These are phyloP conservation scores for Lepetodrilus schrolli DNA, from an alignment of 2,888 invertebrate species.

Conservation along the genomic window DNA sequence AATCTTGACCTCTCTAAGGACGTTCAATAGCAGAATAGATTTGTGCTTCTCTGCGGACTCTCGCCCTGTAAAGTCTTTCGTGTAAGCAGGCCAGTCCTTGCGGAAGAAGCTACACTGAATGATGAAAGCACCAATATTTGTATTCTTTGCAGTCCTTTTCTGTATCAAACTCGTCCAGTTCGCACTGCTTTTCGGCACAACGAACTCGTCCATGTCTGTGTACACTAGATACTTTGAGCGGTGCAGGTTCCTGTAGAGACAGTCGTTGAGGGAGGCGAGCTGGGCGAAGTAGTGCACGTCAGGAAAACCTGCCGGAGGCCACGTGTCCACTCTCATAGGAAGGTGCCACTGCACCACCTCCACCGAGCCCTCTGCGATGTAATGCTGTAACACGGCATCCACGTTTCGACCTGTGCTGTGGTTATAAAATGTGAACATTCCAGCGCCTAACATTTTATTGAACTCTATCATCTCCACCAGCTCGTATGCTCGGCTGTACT, in stretches of 20 bases:
- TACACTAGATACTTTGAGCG: slow-evolving; percentile 63
- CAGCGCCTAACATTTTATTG: slow-evolving; percentile 68
- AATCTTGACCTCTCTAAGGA: slow-evolving; percentile 47
- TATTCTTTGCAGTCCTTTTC: not conserved
- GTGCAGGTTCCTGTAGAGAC: slow-evolving; percentile 64
- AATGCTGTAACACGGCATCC: slow-evolving; percentile 55
- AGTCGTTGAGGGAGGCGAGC: slow-evolving; percentile 71
- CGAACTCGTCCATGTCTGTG: slow-evolving; percentile 72
- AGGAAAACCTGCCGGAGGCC: slow-evolving; percentile 36
- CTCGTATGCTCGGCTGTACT: slow-evolving; percentile 58
- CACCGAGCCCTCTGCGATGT: slow-evolving; percentile 50
- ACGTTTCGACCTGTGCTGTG: slow-evolving; percentile 59
- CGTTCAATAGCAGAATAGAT: slow-evolving; percentile 53
- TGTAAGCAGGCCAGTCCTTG: slow-evolving; percentile 54
- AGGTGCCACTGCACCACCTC: slow-evolving; percentile 67
- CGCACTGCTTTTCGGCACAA: slow-evolving; percentile 60
- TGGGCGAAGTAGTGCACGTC: slow-evolving; percentile 73
- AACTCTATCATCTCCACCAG: slow-evolving; percentile 72
- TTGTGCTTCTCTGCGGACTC: slow-evolving; percentile 44
- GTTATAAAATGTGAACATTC: slow-evolving; percentile 68
- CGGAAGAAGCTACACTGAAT: slow-evolving; percentile 57
- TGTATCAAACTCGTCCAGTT: slow-evolving; percentile 55
- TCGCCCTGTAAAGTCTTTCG: slow-evolving; percentile 38
- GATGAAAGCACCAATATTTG: slow-evolving; percentile 32
- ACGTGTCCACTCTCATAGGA: slow-evolving; percentile 55